These are phyloP conservation scores for Sebastes elongatus DNA, from an alignment of 2,797 vertebrate genomes.

Conservation along the genomic window DNA sequence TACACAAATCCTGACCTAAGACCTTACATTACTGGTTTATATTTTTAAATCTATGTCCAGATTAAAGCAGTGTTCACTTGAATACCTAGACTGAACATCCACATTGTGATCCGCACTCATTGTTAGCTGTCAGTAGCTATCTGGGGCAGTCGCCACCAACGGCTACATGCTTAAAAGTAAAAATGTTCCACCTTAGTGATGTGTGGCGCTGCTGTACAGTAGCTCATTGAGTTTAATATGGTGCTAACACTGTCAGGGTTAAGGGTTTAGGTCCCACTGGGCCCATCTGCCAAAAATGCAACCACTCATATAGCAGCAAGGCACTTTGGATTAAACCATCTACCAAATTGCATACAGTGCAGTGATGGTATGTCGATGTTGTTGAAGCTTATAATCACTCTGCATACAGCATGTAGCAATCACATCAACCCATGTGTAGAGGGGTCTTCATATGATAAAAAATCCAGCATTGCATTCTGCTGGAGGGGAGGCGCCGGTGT, in stretches of 20 bases:
- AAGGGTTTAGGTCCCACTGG: constrained; percentile 23
- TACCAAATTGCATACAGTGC: background rate
- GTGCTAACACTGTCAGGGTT: constrained; percentile 31
- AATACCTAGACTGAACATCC: background rate
- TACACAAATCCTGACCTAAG: background rate
- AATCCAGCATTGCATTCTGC: background rate
- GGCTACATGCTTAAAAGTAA: constrained; percentile 44
- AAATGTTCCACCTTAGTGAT: constrained; percentile 55
- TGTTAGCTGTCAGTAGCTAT: constrained; percentile 36
- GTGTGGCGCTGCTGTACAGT: constrained; percentile 21
- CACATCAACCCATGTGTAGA: background rate
- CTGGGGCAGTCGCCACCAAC: constrained; percentile 40
- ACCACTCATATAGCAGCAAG: background rate
- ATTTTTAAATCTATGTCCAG: background rate
- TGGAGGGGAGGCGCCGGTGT: background rate
- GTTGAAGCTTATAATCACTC: background rate
- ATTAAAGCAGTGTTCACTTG: background rate
- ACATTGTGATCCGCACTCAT: constrained; percentile 15
- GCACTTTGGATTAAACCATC: constrained; percentile 1
- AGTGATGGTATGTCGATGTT: background rate
- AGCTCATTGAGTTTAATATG: constrained; percentile 48
- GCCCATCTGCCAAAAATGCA: constrained; percentile 19
- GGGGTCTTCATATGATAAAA: background rate
- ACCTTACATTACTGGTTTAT: background rate
- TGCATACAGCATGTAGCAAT: background rate